Evolutionary conservation across 1,140 invertebrate species (phyloP), one percentile per base, ranked within the genome.

Genomic region (Eriosoma lanigerum): DNA sequence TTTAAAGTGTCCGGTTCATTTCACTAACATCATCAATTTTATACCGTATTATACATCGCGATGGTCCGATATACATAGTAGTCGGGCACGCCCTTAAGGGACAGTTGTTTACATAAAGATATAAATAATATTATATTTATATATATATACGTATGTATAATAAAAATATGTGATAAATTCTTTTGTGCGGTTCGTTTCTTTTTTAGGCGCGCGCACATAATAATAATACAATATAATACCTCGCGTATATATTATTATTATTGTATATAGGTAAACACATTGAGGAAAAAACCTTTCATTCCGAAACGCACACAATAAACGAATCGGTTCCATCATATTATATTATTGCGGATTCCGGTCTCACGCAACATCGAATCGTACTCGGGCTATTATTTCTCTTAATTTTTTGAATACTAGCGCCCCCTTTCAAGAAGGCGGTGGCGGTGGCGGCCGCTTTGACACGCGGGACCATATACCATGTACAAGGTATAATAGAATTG

Each of bases 291-390:
- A 68, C 64, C 64, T 46, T 68, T 68, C 64, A 68, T 68, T 68
- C 24, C 64, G 64, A 68, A 48, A 68, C 21, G 66, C 52, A n/a
- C 52, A 76, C 73, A 76, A 76, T 76, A 58, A 76, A 56, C 73
- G 73, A 76, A 76, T 76, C 73, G 73, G 73, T 76, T 76, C 54
- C 75, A 78, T 78, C 75, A 38, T 78, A 4, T n/a, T n/a, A n/a
- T n/a, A n/a, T n/a, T n/a, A n/a, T 38, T 32, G 75, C 54, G 75
- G 75, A 78, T 78, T 78, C 75, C 75, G 75, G 75, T 78, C 75
- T 78, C 75, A 78, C 75, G 75, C 75, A 78, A 78, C 75, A 60
- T 62, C 75, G 75, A 78, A 78, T 78, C 54, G 52, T 58, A 58
- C 32, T 26, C 56, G 3, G 32, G n/a, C 56, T 48, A 78, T 78